Conservation (phyloP, 2,888 invertebrate species). For the Andrena bucephala region DNA sequence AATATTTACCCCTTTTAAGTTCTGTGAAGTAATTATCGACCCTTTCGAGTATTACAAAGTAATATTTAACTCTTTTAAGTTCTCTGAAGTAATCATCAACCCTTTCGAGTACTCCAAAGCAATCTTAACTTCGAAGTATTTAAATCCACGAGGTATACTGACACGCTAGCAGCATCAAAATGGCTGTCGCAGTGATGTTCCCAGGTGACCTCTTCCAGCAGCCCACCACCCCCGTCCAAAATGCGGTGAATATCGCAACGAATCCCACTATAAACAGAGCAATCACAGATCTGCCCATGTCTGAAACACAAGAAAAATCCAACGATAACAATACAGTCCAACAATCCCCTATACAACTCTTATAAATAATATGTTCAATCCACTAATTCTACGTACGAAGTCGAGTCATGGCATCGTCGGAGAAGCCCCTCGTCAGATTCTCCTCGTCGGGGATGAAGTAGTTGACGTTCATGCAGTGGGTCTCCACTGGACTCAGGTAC, state of each 20-base stretch:
- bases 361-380: neutral
- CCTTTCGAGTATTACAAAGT: too few species aligned
- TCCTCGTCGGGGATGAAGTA: slow-evolving; percentile 97
- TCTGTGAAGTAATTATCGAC: too few species aligned
- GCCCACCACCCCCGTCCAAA: slow-evolving; percentile 98
- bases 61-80: neutral
- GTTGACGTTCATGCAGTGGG: slow-evolving; percentile 97
- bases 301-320: slow-evolving; percentile 78
- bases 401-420: slow-evolving; percentile 94
- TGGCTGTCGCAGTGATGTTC: slow-evolving; percentile 96
- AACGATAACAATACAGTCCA: neutral
- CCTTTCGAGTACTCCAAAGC: too few species aligned
- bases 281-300: slow-evolving; percentile 96
- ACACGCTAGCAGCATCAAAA: slow-evolving; percentile 95
- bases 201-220: slow-evolving; percentile 98
- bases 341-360: neutral
- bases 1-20: too few species aligned
- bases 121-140: neutral
- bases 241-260: slow-evolving; percentile 95
- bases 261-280: slow-evolving; percentile 97
- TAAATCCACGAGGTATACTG: slow-evolving; percentile 83
- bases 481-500: slow-evolving; percentile 96
- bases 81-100: neutral
- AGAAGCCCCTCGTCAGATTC: slow-evolving; percentile 92
- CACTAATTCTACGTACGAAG: slow-evolving; percentile 87